These are phyloP conservation scores for Sandelia bainsii DNA, from an alignment of 2,797 vertebrate genomes.

Conservation along the genomic window DNA sequence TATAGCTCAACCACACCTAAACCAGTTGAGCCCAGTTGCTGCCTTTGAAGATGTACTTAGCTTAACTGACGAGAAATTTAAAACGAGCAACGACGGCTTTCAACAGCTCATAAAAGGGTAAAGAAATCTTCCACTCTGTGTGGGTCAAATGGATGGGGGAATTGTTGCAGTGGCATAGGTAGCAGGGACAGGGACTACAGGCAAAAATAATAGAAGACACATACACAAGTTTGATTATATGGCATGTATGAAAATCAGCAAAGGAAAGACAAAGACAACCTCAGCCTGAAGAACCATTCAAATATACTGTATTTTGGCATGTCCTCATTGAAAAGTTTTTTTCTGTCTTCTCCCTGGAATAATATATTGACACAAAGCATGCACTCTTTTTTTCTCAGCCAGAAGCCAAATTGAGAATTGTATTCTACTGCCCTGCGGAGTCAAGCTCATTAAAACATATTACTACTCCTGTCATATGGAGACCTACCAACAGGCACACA, in stretches of 20 bases:
- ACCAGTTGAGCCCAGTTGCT: constrained; percentile 45
- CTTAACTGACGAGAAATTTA: constrained; percentile 78
- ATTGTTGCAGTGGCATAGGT: constrained; percentile 55
- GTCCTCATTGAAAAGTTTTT: constrained; percentile 43
- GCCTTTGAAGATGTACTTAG: constrained; percentile 81
- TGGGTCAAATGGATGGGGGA: constrained; percentile 67
- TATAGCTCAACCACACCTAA: constrained; percentile 52
- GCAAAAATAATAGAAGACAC: constrained; percentile 61
- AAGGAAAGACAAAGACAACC: constrained; percentile 50
- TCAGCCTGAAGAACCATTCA: constrained; percentile 42
- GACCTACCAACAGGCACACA: constrained; percentile 46
- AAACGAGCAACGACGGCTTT: constrained; percentile 71
- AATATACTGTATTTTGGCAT: constrained; percentile 39
- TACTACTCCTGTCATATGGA: constrained; percentile 41
- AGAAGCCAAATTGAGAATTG: constrained; percentile 53
- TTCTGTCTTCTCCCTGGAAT: constrained; percentile 50
- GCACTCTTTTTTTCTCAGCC: background rate
- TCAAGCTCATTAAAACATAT: constrained; percentile 61
- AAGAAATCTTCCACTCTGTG: constrained; percentile 70
- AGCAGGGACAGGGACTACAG: constrained; percentile 54
- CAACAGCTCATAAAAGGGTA: constrained; percentile 77
- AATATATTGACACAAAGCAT: constrained; percentile 41
- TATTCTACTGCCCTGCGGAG: constrained; percentile 50
- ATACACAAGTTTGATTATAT: constrained; percentile 54
- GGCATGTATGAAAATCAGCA: constrained; percentile 61